A percentile compares a stretch with the other conserved stretches of the same genome.
These are phyloP conservation scores for Globodera ellingtonae DNA, from an alignment of 1,140 invertebrate species.

Conservation along the genomic window DNA sequence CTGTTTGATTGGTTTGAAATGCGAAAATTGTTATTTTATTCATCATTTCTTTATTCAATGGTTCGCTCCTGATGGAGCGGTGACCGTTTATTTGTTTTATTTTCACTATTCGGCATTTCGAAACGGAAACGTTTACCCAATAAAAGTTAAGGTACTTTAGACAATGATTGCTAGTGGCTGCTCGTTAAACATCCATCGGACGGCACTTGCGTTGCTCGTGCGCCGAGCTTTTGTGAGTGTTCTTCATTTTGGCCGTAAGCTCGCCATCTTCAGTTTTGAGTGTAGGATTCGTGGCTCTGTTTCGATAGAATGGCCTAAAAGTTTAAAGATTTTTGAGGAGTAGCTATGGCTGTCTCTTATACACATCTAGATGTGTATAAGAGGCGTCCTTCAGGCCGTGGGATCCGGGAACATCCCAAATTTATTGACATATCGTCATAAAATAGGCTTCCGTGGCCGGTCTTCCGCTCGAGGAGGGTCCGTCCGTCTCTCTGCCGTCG, in stretches of 20 bases:
- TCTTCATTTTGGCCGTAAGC: not conserved
- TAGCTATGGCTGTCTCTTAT: no score
- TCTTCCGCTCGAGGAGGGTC: conserved; percentile 29
- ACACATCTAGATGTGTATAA: no score
- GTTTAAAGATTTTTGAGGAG: no score
- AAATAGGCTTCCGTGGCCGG: not conserved
- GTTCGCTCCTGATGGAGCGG: not conserved
- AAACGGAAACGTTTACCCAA: no score
- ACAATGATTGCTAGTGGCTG: not conserved
- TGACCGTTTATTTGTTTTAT: not conserved
- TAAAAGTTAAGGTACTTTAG: not conserved
- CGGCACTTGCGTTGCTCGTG: not conserved
- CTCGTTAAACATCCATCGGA: not conserved
- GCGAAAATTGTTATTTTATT: conserved; percentile 26
- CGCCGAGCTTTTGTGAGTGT: not conserved
- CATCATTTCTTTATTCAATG: not conserved
- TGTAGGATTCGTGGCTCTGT: no score
- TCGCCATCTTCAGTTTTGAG: no score
- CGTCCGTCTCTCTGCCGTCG: conserved; percentile 5
- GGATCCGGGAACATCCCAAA: no score
- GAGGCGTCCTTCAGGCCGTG: no score
- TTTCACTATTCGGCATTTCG: not conserved
- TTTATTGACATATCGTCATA: not conserved
- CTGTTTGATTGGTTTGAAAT: conserved; percentile 14
- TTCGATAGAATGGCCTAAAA: no score